These are phyloP conservation scores for Gambusia affinis DNA, from an alignment of 2,113 vertebrate species.

Conservation along the genomic window DNA sequence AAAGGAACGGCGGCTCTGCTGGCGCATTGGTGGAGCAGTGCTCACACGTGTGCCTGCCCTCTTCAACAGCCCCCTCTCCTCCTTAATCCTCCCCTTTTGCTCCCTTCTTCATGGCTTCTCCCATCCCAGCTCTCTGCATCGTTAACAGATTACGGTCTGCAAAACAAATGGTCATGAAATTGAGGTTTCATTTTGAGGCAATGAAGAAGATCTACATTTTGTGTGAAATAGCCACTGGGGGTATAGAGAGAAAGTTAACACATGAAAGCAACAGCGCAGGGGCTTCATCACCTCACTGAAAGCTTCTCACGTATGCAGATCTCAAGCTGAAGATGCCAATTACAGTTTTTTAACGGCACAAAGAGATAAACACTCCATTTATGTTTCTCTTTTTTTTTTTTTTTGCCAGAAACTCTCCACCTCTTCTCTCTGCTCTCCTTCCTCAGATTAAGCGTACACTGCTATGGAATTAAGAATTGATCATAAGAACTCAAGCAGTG, in stretches of 20 bases:
- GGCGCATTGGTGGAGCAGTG: conserved; percentile 44
- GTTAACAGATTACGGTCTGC: conserved; percentile 14
- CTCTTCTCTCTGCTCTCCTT: too few species aligned
- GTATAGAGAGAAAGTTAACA: background rate
- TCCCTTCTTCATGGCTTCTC: too few species aligned
- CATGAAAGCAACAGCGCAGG: background rate
- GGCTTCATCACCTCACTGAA: background rate
- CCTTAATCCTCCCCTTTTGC: background rate
- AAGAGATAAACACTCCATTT: background rate
- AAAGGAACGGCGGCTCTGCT: conserved; percentile 38
- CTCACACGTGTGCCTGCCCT: conserved; percentile 4
- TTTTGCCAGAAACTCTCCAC: too few species aligned
- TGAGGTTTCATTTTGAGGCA: background rate
- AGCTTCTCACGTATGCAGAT: background rate
- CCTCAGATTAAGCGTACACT: too few species aligned
- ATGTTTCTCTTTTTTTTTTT: background rate
- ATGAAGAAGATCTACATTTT: background rate
- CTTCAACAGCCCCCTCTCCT: conserved; percentile 2
- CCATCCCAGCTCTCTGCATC: conserved; percentile 2
- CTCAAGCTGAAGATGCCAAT: background rate
- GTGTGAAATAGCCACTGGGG: background rate
- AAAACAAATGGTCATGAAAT: background rate
- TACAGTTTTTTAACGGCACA: background rate
- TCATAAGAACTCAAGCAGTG: too few species aligned
- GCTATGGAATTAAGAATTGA: too few species aligned